A percentile compares a stretch with the other conserved stretches of the same genome.
Conservation (phyloP, 2,113 vertebrate genomes). For the Holacanthus passer region DNA sequence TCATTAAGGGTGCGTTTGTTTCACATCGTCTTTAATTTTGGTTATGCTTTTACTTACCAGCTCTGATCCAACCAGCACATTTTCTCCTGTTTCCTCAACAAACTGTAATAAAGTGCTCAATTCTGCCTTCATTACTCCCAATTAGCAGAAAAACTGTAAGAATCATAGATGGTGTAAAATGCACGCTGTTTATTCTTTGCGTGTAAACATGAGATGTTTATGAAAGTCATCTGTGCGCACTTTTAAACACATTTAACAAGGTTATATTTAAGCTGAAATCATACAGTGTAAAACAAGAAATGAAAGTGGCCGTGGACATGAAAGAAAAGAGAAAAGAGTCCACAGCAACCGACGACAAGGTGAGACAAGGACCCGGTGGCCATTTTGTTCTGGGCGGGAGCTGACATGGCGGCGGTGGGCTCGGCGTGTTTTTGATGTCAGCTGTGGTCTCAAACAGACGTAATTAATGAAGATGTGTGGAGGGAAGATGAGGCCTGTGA, state of each 20-base stretch:
- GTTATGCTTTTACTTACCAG: constrained; percentile 30
- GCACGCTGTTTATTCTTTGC: background rate
- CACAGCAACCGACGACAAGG: background rate
- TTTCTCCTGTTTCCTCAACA: constrained; percentile 10
- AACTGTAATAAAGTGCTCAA: background rate
- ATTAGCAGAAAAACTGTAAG: background rate
- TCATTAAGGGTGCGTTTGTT: constrained; percentile 11
- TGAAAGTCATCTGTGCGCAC: background rate
- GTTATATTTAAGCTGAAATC: background rate
- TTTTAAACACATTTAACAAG: background rate
- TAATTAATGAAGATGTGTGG: constrained; percentile 11
- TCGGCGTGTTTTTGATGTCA: constrained; percentile 28
- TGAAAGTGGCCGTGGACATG: constrained; percentile 8
- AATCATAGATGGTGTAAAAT: background rate
- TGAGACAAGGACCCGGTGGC: background rate
- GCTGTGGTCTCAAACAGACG: constrained; percentile 22
- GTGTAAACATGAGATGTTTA: background rate
- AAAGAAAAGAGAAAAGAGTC: background rate
- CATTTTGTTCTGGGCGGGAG: background rate
- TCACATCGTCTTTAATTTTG: constrained; percentile 41
- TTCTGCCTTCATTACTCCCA: background rate
- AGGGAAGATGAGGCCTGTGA: background rate
- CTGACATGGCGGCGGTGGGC: constrained; percentile 1
- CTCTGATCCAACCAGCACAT: background rate
- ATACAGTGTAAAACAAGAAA: background rate